Evolutionary conservation across 2,797 vertebrate genomes (phyloP).

Genomic region (Vireo griseus): DNA sequence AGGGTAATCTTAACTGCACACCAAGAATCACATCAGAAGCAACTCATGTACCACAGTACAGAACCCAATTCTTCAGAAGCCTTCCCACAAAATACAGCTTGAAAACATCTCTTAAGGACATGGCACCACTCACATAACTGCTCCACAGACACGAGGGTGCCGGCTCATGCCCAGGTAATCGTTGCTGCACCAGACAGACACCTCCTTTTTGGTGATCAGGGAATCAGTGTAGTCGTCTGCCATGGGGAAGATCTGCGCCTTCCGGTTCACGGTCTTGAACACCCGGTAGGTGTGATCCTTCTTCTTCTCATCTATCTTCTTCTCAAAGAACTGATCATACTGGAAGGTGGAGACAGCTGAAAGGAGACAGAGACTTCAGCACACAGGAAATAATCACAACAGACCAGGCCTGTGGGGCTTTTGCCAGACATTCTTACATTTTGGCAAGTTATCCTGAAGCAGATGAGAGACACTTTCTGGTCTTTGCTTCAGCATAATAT

Average conservation of each 20-base stretch:
- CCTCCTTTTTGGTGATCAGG: slow-evolving; percentile 82
- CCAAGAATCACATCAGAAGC: neutral
- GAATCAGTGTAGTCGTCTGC: slow-evolving; percentile 86
- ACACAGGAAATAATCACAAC: neutral
- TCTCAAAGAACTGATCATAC: slow-evolving; percentile 91
- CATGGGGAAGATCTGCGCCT: slow-evolving; percentile 86
- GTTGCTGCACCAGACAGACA: slow-evolving; percentile 96
- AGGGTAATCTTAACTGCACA: neutral
- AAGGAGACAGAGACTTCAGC: slow-evolving; percentile 4
- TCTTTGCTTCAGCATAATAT: slow-evolving; percentile 83
- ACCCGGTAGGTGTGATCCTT: slow-evolving; percentile 89
- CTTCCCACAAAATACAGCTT: neutral
- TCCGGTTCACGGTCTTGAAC: slow-evolving; percentile 91
- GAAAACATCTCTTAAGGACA: neutral
- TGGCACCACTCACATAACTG: slow-evolving; percentile 82
- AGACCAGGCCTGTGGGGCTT: neutral
- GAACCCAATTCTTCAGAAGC: neutral
- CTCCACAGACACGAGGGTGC: slow-evolving; percentile 83
- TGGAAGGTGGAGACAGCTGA: slow-evolving; percentile 86
- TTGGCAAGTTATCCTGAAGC: slow-evolving; percentile 93
- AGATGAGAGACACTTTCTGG: slow-evolving; percentile 89
- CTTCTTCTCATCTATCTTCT: slow-evolving; percentile 89
- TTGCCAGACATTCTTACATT: slow-evolving; percentile 71
- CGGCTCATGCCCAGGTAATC: slow-evolving; percentile 95
- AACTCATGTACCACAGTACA: neutral